Evolutionary conservation across 2,888 invertebrate species (phyloP).

Genomic region (Stenchaetothrips biformis): DNA sequence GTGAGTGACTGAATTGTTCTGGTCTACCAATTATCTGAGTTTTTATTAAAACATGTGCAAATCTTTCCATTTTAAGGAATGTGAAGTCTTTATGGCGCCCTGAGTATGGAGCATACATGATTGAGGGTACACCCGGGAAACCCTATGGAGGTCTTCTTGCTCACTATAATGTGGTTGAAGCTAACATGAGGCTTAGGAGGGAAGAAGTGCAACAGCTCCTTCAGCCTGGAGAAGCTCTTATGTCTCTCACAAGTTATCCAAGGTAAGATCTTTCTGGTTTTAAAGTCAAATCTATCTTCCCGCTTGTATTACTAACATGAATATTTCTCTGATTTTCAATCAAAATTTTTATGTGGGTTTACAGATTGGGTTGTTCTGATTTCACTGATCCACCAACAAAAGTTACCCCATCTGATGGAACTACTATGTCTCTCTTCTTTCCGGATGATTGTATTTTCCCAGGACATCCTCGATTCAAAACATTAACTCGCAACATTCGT

Average conservation of each 20-base stretch:
- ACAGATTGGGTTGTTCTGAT: constrained; percentile 76
- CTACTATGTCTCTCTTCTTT: constrained; percentile 82
- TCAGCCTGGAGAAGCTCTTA: constrained; percentile 71
- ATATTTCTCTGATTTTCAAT: constrained; percentile 9
- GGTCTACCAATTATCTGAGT: not conserved
- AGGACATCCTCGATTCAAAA: constrained; percentile 94
- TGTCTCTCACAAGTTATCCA: constrained; percentile 91
- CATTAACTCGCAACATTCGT: constrained; percentile 88
- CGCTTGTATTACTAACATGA: not conserved
- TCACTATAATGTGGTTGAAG: constrained; percentile 96
- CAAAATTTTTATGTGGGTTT: constrained; percentile 28
- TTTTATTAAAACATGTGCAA: constrained; percentile 15
- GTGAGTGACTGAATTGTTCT: constrained; percentile 49
- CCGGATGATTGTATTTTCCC: constrained; percentile 91
- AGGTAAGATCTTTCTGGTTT: constrained; percentile 54
- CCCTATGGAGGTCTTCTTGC: constrained; percentile 92
- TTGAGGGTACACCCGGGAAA: constrained; percentile 96
- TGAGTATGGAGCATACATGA: constrained; percentile 98
- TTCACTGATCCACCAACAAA: constrained; percentile 79
- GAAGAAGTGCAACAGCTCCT: constrained; percentile 77
- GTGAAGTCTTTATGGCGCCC: constrained; percentile 93
- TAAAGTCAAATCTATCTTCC: not conserved
- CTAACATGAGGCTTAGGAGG: constrained; percentile 89
- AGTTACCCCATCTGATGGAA: constrained; percentile 66
- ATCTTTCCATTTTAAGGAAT: constrained; percentile 46